Evolutionary conservation across 2,797 vertebrate genomes (phyloP).

Genomic region (Caiman crocodilus): DNA sequence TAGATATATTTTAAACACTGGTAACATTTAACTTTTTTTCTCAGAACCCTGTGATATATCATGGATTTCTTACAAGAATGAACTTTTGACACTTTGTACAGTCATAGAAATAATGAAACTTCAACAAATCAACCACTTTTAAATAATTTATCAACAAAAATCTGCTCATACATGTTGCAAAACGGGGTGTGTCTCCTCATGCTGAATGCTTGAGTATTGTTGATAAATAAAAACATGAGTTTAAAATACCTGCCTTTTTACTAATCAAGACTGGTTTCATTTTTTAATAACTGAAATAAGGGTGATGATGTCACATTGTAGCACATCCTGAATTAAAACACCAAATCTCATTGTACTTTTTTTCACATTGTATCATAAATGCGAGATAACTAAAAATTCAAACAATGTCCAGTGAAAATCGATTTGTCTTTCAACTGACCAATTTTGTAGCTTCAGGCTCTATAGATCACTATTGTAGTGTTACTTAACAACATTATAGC

Average conservation of each 20-base stretch:
- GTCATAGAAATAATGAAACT: not conserved
- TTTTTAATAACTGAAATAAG: not conserved
- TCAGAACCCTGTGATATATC: not conserved
- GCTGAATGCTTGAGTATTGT: not conserved
- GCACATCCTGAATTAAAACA: not conserved
- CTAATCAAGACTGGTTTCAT: not conserved
- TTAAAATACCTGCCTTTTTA: not conserved
- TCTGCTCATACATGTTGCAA: not conserved
- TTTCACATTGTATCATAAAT: not conserved
- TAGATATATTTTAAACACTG: not conserved
- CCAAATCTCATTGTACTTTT: not conserved
- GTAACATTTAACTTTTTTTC: not conserved
- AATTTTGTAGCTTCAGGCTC: not conserved
- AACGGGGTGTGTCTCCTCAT: not conserved
- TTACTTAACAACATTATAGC: not conserved
- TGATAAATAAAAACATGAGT: not conserved
- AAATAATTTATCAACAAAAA: accelerated
- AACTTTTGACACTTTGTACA: not conserved
- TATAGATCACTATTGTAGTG: not conserved
- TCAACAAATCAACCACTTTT: not conserved
- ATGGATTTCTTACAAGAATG: not conserved
- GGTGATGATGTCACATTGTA: not conserved
- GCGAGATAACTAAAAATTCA: not conserved
- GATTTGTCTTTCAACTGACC: not conserved
- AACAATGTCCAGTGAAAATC: not conserved